phyloP scores from a whole-genome alignment of 2,113 vertebrate genomes.

The Lethenteron reissneri region DNA sequence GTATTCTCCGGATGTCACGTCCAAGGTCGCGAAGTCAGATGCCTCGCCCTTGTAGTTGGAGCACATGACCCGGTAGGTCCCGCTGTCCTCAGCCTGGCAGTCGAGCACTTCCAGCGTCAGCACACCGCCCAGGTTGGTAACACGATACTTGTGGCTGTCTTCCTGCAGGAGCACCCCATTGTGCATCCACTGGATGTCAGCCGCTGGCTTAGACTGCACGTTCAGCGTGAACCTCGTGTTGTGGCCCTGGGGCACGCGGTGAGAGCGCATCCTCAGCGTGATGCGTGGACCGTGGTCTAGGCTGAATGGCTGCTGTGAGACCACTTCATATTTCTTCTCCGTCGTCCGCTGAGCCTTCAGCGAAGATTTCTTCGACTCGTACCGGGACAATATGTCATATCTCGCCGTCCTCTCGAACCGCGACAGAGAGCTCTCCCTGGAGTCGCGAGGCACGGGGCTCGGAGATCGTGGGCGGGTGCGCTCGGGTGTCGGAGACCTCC shows the following conservation, averaged over 20 bases:
- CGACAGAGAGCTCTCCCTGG: slow-evolving; percentile 53
- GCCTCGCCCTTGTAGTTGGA: slow-evolving; percentile 73
- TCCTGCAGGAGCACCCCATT: slow-evolving; percentile 55
- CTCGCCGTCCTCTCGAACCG: slow-evolving; percentile 58
- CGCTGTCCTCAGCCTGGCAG: slow-evolving; percentile 60
- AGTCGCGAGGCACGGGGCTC: slow-evolving; percentile 37
- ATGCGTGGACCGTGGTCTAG: slow-evolving; percentile 69
- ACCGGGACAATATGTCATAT: slow-evolving; percentile 74
- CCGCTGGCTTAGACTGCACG: slow-evolving; percentile 66
- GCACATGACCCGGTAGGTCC: slow-evolving; percentile 70
- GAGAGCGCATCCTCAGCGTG: slow-evolving; percentile 78
- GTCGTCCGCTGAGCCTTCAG: slow-evolving; percentile 48
- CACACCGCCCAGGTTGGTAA: slow-evolving; percentile 60
- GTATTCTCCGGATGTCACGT: slow-evolving; percentile 54
- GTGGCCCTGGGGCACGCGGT: slow-evolving; percentile 48
- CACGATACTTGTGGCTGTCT: slow-evolving; percentile 43
- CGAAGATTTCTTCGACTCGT: slow-evolving; percentile 72
- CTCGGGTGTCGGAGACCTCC: slow-evolving; percentile 41
- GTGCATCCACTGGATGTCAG: slow-evolving; percentile 71
- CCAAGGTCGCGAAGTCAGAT: slow-evolving; percentile 74
- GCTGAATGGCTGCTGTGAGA: slow-evolving; percentile 68
- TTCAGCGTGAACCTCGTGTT: slow-evolving; percentile 70
- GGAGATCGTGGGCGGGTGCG: slow-evolving; percentile 83
- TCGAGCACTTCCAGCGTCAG: slow-evolving; percentile 60
- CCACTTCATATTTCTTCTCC: slow-evolving; percentile 54